Conservation (phyloP, 2,113 vertebrate species). For the Centropristis striata region DNA sequence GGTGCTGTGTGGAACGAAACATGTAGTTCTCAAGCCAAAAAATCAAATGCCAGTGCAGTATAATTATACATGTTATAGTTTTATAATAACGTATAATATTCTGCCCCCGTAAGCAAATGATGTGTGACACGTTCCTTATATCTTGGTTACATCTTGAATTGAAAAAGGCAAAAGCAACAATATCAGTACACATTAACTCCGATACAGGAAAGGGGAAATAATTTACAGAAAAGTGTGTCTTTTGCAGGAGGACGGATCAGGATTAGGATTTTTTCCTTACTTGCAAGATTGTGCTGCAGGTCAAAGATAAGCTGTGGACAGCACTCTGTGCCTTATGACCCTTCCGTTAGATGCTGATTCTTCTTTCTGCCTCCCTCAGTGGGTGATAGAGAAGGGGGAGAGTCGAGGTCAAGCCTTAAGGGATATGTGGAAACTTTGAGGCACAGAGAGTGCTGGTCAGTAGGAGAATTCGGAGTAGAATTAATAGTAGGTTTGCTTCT, state of each 20-base stretch:
- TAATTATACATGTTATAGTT: neutral
- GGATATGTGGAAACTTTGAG: constrained; percentile 14
- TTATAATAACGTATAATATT: neutral
- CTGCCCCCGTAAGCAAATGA: neutral
- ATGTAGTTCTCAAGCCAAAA: neutral
- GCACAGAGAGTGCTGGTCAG: constrained; percentile 1
- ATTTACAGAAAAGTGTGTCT: neutral
- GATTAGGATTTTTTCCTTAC: constrained; percentile 1
- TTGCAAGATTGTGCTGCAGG: constrained; percentile 20
- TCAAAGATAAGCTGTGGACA: constrained; percentile 29
- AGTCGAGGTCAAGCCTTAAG: constrained; percentile 44
- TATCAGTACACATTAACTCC: neutral
- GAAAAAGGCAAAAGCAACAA: neutral
- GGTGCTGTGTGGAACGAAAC: neutral
- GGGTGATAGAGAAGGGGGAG: constrained; percentile 12
- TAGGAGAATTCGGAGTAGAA: neutral
- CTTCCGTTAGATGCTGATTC: constrained; percentile 38
- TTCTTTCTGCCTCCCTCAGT: constrained; percentile 16
- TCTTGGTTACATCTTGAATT: constrained; percentile 1
- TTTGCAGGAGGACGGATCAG: neutral
- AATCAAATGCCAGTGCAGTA: constrained; percentile 2
- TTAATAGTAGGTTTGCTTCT: neutral
- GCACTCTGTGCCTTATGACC: constrained; percentile 19
- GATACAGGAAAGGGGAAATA: neutral
- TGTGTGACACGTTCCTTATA: neutral